A percentile compares a stretch with the other conserved stretches of the same genome.
Evolutionary conservation across 2,113 vertebrate species (phyloP).

Genomic region (Dinomys branickii): DNA sequence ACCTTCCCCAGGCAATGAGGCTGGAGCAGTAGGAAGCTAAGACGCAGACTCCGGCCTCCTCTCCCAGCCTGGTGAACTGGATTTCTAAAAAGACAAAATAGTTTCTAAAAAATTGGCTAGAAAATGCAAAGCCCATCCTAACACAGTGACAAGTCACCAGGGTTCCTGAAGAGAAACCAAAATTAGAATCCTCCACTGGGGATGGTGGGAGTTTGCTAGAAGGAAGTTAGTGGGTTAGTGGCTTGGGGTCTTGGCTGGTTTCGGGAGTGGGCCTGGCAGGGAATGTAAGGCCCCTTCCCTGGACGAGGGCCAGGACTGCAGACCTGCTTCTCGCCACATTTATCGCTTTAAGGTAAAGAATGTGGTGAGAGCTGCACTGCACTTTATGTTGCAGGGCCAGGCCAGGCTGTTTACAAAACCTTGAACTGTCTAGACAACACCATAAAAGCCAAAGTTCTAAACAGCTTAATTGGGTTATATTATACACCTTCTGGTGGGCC

Average conservation of each 20-base stretch:
- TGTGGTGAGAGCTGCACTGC: constrained; percentile 78
- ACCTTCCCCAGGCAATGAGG: constrained; percentile 49
- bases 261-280: neutral
- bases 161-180: constrained; percentile 16
- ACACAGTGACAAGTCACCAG: constrained; percentile 16
- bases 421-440: constrained; percentile 99
- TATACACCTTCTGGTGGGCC: constrained; percentile 92
- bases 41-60: neutral
- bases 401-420: constrained; percentile 98
- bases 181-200: neutral
- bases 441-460: constrained; percentile 97
- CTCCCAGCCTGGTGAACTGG: constrained; percentile 22
- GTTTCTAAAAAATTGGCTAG: neutral
- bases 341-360: constrained; percentile 76
- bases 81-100: constrained; percentile 46
- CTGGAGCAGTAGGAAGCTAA: constrained; percentile 11
- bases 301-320: constrained; percentile 55
- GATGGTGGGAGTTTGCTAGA: neutral
- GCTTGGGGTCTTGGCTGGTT: neutral
- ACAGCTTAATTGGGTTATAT: constrained; percentile 99
- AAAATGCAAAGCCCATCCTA: constrained; percentile 47
- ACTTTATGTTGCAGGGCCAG: constrained; percentile 90
- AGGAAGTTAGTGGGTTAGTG: neutral
- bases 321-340: constrained; percentile 65
- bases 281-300: neutral